phyloP scores from a whole-genome alignment of 2,888 invertebrate genomes.

The Synanthedon andrenaeformis region DNA sequence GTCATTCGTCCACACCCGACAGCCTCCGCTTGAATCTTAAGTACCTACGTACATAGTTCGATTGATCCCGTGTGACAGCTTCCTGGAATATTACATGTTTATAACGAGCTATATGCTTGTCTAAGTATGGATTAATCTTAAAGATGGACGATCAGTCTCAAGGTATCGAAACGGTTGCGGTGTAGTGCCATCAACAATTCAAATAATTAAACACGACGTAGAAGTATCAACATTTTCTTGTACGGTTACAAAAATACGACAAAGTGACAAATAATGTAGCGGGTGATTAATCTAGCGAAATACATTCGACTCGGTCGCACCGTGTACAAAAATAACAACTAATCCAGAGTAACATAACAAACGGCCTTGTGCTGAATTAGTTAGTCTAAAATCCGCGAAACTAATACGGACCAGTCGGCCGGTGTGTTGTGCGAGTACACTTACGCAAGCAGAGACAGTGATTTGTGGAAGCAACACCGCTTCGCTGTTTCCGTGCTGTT shows the following conservation, averaged over 20 bases:
- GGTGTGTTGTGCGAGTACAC: neutral
- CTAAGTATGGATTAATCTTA: too few species aligned
- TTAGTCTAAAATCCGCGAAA: constrained; percentile 14
- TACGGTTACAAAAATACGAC: neutral
- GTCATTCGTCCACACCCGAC: neutral
- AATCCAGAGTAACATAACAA: constrained; percentile 23
- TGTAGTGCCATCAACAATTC: too few species aligned
- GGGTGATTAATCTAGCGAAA: constrained; percentile 24
- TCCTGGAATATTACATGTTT: neutral
- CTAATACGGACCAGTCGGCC: constrained; percentile 4
- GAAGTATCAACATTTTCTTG: too few species aligned
- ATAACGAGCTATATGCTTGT: too few species aligned
- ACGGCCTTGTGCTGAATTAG: constrained; percentile 37
- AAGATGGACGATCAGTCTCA: too few species aligned
- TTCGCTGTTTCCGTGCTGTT: constrained; percentile 4
- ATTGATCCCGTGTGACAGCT: neutral
- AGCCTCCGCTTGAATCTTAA: neutral
- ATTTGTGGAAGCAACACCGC: constrained; percentile 5
- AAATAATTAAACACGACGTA: too few species aligned
- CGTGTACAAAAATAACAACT: constrained; percentile 14
- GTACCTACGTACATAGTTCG: neutral
- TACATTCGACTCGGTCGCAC: constrained; percentile 19
- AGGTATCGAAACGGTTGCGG: too few species aligned
- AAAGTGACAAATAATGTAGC: constrained; percentile 12
- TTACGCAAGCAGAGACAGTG: constrained; percentile 8